These are phyloP conservation scores for Lutra lutra DNA, from an alignment of 2,797 vertebrate genomes.

Conservation along the genomic window DNA sequence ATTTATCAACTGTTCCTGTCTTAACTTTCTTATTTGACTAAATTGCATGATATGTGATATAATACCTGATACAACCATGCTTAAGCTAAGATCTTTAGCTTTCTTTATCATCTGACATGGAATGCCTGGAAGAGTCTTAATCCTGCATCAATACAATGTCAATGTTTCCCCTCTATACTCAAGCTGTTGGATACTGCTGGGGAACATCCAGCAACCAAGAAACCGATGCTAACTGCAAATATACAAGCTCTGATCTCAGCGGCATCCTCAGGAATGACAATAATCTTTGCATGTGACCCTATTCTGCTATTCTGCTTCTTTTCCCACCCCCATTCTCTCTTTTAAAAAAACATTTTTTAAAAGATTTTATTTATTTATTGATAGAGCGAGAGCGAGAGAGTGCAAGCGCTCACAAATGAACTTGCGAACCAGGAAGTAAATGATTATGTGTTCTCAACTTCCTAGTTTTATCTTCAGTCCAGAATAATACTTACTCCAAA, in stretches of 20 bases:
- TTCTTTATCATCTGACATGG: neutral
- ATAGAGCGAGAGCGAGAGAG: too few species aligned
- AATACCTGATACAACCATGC: neutral
- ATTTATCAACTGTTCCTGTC: neutral
- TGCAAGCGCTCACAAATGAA: neutral
- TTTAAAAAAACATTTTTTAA: too few species aligned
- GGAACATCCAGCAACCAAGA: neutral
- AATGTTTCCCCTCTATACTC: neutral
- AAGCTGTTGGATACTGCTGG: neutral
- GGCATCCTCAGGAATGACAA: neutral
- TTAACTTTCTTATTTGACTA: neutral
- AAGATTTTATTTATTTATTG: neutral
- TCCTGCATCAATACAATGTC: too few species aligned
- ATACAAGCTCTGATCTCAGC: neutral
- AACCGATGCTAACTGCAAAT: neutral
- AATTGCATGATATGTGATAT: neutral
- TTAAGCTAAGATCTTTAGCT: neutral
- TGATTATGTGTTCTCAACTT: neutral
- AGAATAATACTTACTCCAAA: too few species aligned
- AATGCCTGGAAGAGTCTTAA: neutral
- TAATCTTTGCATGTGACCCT: neutral
- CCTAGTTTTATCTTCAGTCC: too few species aligned
- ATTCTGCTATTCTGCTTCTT: neutral
- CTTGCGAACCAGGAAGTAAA: neutral
- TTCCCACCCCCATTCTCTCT: neutral